These are phyloP conservation scores for Antennarius maculatus DNA, from an alignment of 2,797 vertebrate species.

Conservation along the genomic window DNA sequence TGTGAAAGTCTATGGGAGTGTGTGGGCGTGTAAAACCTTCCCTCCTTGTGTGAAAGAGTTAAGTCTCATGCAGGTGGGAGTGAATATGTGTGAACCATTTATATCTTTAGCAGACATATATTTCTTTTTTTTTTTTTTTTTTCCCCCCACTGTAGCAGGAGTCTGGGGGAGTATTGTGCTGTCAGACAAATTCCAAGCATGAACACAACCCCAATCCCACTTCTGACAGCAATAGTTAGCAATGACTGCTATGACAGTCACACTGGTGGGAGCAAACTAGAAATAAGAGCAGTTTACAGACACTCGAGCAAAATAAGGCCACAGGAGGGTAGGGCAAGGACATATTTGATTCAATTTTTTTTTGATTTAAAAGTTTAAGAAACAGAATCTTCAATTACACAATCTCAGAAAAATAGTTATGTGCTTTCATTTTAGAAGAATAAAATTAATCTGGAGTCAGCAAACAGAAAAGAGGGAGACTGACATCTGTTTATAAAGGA, in stretches of 20 bases:
- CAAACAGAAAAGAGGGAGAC: slow-evolving; percentile 33
- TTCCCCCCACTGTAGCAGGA: slow-evolving; percentile 59
- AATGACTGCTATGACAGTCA: slow-evolving; percentile 71
- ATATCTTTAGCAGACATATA: slow-evolving; percentile 79
- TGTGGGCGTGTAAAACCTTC: slow-evolving; percentile 79
- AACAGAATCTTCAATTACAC: slow-evolving; percentile 39
- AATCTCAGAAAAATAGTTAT: slow-evolving; percentile 23
- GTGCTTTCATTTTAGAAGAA: slow-evolving; percentile 27
- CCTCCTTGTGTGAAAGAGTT: slow-evolving; percentile 80
- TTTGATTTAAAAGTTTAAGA: slow-evolving; percentile 19
- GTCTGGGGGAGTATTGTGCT: slow-evolving; percentile 78
- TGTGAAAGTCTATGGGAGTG: slow-evolving; percentile 81
- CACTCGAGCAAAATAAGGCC: slow-evolving; percentile 43
- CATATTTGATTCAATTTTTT: too few relatives aligned
- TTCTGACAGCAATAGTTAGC: slow-evolving; percentile 77
- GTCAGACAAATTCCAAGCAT: slow-evolving; percentile 79
- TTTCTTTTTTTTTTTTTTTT: slow-evolving; percentile 34
- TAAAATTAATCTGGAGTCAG: slow-evolving; percentile 30
- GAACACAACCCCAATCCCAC: slow-evolving; percentile 74
- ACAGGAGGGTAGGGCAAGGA: slow-evolving; percentile 20
- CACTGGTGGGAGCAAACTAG: slow-evolving; percentile 60
- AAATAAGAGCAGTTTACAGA: slow-evolving; percentile 55
- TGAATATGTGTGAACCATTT: slow-evolving; percentile 82
- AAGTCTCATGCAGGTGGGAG: slow-evolving; percentile 83
- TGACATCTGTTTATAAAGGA: slow-evolving; percentile 53